Evolutionary conservation across 1,140 invertebrate species (phyloP), one percentile per base, ranked within the genome.

Genomic region (Ephestia elutella): DNA sequence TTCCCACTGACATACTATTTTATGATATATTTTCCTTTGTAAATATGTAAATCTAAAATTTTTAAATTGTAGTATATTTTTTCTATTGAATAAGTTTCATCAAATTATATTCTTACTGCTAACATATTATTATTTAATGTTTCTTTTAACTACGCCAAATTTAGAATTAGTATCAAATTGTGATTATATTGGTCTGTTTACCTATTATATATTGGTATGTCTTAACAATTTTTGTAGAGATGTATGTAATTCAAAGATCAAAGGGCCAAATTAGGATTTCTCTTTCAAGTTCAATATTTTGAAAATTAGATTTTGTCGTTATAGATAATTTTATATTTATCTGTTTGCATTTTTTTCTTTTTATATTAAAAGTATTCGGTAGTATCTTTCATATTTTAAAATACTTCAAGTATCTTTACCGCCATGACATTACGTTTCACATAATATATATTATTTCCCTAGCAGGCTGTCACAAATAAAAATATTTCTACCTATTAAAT

Each of bases 1-100:
- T 64, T 65, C 64, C 62, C 60, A 71, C 49, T 65, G 57, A 67
- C 59, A 64, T 66, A 63, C 60, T 70, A 70, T 66, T 62, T 68
- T 68, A 70, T 63, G 61, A 65, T 59, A 67, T 68, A 64, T 68
- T 68, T 62, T 63, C 58, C n/a, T 57, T 18, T 71, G 71, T 75
- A 71, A 66, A 75, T 75, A 75, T 72, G 70, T 75, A 71, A 63
- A 70, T 70, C 60, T 72, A 63, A 25, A 61, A 71, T 68, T 62
- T 71, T 60, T 57, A 63, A 61, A 54, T 63, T 65, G 69, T 61
- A 65, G 65, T 68, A 65, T 62, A 32, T 38, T 60, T 68, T 71
- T 59, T 62, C 57, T 56, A 38, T 30, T 59, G 38, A 53, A 55
- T 53, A 48, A 44, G 50, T 55, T 57, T 35, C 20, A 50, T 50